These are phyloP conservation scores for human DNA, from an alignment of 2,113 vertebrate species.

Conservation along the genomic window DNA sequence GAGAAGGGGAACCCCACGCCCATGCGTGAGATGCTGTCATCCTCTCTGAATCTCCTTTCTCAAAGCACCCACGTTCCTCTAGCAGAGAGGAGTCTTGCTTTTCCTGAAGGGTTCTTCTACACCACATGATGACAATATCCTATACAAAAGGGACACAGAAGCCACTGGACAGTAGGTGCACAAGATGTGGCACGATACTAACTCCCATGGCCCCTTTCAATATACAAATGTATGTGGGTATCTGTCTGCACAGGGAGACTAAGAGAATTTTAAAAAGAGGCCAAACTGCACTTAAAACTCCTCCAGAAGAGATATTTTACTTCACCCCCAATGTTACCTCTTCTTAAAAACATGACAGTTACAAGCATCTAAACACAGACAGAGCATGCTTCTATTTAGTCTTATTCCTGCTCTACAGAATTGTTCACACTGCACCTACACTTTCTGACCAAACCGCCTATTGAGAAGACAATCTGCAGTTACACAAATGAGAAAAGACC, in stretches of 20 bases:
- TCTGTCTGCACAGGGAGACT: not conserved
- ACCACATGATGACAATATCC: not conserved
- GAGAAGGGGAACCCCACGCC: not conserved
- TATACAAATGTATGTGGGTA: too few species aligned
- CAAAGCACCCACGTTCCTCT: not conserved
- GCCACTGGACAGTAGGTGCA: too few species aligned
- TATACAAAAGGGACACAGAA: not conserved
- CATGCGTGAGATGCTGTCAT: not conserved
- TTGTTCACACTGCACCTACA: too few species aligned
- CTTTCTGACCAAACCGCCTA: not conserved
- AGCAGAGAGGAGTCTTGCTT: not conserved
- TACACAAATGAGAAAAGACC: not conserved
- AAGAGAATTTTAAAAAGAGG: not conserved
- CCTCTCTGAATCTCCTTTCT: not conserved
- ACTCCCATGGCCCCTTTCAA: not conserved
- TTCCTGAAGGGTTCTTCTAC: not conserved
- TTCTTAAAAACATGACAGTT: not conserved
- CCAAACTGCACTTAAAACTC: not conserved
- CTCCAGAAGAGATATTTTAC: not conserved
- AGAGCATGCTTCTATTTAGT: not conserved
- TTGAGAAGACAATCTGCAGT: not conserved
- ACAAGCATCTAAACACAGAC: not conserved
- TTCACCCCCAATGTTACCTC: not conserved
- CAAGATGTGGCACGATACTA: not conserved
- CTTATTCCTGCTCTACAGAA: not conserved